These are phyloP conservation scores for Aphyosemion australe DNA, from an alignment of 2,113 vertebrate genomes.

Conservation along the genomic window DNA sequence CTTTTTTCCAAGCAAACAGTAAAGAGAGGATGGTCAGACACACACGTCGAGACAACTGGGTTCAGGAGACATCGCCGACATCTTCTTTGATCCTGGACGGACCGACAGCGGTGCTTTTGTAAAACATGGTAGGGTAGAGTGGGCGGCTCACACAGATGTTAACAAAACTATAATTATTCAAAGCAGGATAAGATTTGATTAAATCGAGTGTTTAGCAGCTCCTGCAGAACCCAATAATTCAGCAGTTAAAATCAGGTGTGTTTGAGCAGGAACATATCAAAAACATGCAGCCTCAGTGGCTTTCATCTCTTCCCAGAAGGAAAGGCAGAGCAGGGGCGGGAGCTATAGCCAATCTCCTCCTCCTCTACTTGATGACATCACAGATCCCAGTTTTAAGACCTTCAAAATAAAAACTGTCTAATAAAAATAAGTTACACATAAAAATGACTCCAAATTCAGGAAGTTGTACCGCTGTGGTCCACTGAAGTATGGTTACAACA, in stretches of 20 bases:
- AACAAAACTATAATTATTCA: constrained; percentile 60
- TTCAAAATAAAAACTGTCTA: too few species aligned
- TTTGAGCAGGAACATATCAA: constrained; percentile 40
- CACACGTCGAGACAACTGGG: constrained; percentile 34
- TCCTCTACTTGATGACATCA: too few species aligned
- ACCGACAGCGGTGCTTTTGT: constrained; percentile 33
- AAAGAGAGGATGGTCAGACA: constrained; percentile 13
- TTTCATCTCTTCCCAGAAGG: too few species aligned
- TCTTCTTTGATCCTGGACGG: constrained; percentile 41
- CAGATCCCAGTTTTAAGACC: too few species aligned
- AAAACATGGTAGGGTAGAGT: constrained; percentile 22
- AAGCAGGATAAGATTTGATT: constrained; percentile 51
- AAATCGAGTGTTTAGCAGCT: too few species aligned
- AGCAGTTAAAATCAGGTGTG: constrained; percentile 45
- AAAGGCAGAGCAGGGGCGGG: too few species aligned
- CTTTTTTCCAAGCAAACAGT: constrained; percentile 14
- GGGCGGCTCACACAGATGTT: constrained; percentile 32
- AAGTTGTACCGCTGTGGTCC: too few species aligned
- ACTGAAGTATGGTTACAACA: too few species aligned
- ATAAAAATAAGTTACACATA: too few species aligned
- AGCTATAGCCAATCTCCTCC: too few species aligned
- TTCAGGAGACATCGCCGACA: constrained; percentile 23
- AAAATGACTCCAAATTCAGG: too few species aligned
- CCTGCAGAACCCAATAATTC: constrained; percentile 33
- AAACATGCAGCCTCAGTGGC: too few species aligned